Evolutionary conservation across 2,888 invertebrate genomes (phyloP).

Genomic region (Drosophila subsilvestris): DNA sequence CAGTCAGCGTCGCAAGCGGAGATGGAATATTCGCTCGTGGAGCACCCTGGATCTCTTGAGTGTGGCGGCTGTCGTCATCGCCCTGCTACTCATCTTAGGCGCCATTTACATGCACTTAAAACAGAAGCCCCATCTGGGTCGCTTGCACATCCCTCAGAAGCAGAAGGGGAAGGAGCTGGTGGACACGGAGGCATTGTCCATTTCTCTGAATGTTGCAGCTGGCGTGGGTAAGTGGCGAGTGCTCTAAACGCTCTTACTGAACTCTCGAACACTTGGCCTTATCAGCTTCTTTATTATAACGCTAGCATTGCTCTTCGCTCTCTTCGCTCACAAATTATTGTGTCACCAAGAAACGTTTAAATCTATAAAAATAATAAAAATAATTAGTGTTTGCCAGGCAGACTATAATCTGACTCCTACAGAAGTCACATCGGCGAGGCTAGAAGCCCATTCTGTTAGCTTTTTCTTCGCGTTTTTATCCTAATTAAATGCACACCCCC

Average conservation of each 20-base stretch:
- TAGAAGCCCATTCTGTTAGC: no score
- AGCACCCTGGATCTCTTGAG: constrained; percentile 46
- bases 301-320: constrained; percentile 13
- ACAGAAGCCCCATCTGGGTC: constrained; percentile 72
- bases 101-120: constrained; percentile 74
- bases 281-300: constrained; percentile 21
- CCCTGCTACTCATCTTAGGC: constrained; percentile 68
- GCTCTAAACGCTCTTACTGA: constrained; percentile 39
- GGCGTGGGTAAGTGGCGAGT: constrained; percentile 53
- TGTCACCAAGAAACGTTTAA: background rate
- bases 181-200: constrained; percentile 4
- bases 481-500: no score
- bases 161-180: background rate
- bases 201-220: constrained; percentile 28
- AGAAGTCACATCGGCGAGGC: no score
- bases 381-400: background rate
- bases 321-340: background rate
- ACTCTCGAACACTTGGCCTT: constrained; percentile 13
- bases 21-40: constrained; percentile 23
- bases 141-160: constrained; percentile 51
- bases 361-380: background rate
- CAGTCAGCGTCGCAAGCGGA: constrained; percentile 3
- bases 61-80: constrained; percentile 56
- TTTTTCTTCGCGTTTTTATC: no score
- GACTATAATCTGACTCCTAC: background rate